Conservation (phyloP, 2,113 vertebrate species). For the Falcunculus frontatus region DNA sequence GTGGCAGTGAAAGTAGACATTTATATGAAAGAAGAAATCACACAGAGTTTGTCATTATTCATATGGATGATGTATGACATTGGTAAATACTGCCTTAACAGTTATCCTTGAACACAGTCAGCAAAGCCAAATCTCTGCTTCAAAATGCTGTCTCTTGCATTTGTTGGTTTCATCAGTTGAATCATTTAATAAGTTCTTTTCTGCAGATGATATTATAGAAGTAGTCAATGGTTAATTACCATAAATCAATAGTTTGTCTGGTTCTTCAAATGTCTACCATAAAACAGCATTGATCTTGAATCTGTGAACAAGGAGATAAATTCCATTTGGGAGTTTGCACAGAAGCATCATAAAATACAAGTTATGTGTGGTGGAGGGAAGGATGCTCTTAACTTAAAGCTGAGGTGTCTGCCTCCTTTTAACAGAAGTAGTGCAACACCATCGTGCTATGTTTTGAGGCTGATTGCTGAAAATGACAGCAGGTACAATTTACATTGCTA, state of each 20-base stretch:
- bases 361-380: background rate
- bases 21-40: background rate
- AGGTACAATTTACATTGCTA: background rate
- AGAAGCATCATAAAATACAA: background rate
- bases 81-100: slow-evolving; percentile 4
- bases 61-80: background rate
- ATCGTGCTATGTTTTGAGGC: background rate
- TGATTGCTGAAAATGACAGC: background rate
- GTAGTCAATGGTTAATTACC: background rate
- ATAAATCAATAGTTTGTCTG: slow-evolving; percentile 49
- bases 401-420: background rate
- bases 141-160: slow-evolving; percentile 9
- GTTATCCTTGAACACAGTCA: slow-evolving; percentile 16
- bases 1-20: background rate
- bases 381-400: background rate
- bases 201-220: slow-evolving; percentile 1
- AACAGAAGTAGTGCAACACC: background rate
- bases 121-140: background rate
- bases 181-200: slow-evolving; percentile 27
- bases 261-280: background rate
- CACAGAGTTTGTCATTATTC: background rate
- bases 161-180: slow-evolving; percentile 15
- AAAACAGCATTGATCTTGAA: background rate
- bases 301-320: background rate
- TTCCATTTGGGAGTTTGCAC: background rate